Base-by-base conservation (phyloP, 2,888 invertebrate genomes). In the Dasypogon diadema region DNA sequence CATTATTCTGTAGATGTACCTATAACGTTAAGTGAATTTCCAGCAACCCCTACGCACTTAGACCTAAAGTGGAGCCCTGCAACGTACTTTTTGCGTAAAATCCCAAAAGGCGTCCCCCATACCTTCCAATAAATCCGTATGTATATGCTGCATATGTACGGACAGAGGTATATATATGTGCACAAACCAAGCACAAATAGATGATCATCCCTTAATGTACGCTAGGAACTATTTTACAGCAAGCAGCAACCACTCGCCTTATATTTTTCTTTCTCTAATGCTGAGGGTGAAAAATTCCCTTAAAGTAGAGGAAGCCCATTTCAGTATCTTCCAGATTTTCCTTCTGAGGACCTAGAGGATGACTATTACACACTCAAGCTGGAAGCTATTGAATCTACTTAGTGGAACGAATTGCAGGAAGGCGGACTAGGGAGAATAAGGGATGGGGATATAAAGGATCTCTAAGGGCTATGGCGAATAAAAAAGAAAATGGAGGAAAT, bases 371-470 rank as follows among this genome's bases (percentile, higher is more conserved):
- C 73, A 73, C 73, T 73, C 56, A 73, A 73, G 56, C 21, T 46
- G 42, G 46, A n/a, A 55, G 58, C 73, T 73, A 73, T 73, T 73
- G 73, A 73, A 73, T 73, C 58, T 73, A 73, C 73, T 73, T 73
- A 73, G 73, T 56, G 56, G 55, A 73, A 73, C 73, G 73, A 73
- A 73, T 73, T 30, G 26, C 10, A 16, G 42, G 16, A 42, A 14
- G 56, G 37, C 56, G 70, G 54, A n/a, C 70, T 26, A 5, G 1
- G 18, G 30, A 42, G 0, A 3, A 14, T 2, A 24, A 16, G 70
- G 34, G 1, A n/a, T 2, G 6, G 54, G 34, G 70, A n/a, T 54
- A 48, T 48, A 24, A 30, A 14, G 54, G 37, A 70, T 21, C 34
- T 51, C 54, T 54, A 54, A 54, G 54, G 70, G 34, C 21, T 12